Evolutionary conservation across 1,140 invertebrate species (phyloP), one percentile per base, ranked within the genome.

Genomic region (Drosophila orosa): DNA sequence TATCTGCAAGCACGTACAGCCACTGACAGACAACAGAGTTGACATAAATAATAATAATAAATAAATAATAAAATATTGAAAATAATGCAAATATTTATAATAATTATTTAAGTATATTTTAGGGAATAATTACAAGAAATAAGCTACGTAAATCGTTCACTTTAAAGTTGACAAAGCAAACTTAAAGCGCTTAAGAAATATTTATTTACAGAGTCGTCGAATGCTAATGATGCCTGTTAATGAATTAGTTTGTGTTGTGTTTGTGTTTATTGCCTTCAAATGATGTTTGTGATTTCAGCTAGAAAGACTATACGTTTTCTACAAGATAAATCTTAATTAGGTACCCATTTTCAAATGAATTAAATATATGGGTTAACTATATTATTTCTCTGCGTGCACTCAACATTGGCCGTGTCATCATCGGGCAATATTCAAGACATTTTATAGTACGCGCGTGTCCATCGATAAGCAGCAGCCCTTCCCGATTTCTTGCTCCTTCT

Each of bases 361-460:
- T 2, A 2, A 27, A 7, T 19, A n/a, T 5, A 31, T 13, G 10
- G 6, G 0, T 15, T 17, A 22, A 37, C 15, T 35, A 17, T 40
- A 29, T 54, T 19, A 25, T 61, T 55, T 39, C 17, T n/a, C 60
- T 12, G 27, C 9, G 45, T 66, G 45, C 22, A 19, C 10, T 22
- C 37, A 27, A 52, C 61, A 54, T 67, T 33, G 45, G 45, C 37
- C 61, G 17, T 52, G 61, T 68, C 65, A 69, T 61, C 63, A 69
- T 58, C 56, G 57, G 58, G 40, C 58, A 74, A 62, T 48, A 37
- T 52, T 45, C 62, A 71, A 77, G 62, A 85, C 77, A 62, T 85
- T 80, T 85, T 80, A 85, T 85, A 74, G 74, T 78, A 81, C 52
- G 78, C 80, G 80, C 81, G 82, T 85, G 81, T 81, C 74, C 57